Percentiles rank a stretch among this genome's conserved stretches.
Evolutionary conservation across 1,140 invertebrate species (phyloP).

Genomic region (Tachypleus tridentatus): DNA sequence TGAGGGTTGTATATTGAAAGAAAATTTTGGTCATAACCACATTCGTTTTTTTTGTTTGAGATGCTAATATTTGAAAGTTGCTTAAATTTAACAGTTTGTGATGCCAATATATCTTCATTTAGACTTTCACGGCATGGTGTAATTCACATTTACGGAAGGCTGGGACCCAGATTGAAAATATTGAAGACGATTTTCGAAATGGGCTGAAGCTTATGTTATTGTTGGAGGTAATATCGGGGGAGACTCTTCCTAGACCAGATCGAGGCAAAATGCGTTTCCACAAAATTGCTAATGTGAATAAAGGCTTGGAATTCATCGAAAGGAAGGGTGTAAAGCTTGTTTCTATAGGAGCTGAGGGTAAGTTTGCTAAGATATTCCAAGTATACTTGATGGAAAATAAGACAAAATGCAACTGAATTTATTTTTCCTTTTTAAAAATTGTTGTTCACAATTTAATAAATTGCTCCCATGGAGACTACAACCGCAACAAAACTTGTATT

Average conservation of each 20-base stretch:
- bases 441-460: too few species aligned
- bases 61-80: too few species aligned
- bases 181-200: conserved; percentile 98
- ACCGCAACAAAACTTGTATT: too few species aligned
- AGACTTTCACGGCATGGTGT: conserved; percentile 99
- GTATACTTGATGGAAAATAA: too few species aligned
- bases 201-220: conserved; percentile 97
- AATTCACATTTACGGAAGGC: conserved; percentile 98
- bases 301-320: conserved; percentile 96
- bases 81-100: too few species aligned
- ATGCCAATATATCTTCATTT: conserved; percentile 14
- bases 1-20: too few species aligned
- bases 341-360: conserved; percentile 83
- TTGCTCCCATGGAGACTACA: too few species aligned
- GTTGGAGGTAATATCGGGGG: conserved; percentile 85
- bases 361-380: conserved; percentile 14
- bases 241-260: conserved; percentile 92
- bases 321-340: conserved; percentile 98
- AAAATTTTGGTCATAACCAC: too few species aligned
- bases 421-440: too few species aligned
- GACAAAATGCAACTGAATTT: too few species aligned
- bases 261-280: conserved; percentile 99
- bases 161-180: conserved; percentile 94
- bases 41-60: too few species aligned
- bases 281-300: conserved; percentile 99